Evolutionary conservation across 2,888 invertebrate genomes (phyloP).

Genomic region (Cheiracanthium punctorium): DNA sequence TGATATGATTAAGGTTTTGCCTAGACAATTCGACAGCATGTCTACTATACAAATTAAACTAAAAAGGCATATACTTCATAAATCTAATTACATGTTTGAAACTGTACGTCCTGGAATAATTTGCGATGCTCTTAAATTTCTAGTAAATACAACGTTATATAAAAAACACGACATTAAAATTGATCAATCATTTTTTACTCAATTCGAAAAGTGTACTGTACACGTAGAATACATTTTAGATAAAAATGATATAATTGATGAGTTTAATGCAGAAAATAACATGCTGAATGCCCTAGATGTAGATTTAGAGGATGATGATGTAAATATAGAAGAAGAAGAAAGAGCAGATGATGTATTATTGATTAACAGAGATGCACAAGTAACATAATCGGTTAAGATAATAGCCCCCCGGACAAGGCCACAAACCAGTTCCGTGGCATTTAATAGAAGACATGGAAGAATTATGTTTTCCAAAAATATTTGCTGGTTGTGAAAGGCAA

Average conservation of each 20-base stretch:
- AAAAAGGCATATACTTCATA: neutral
- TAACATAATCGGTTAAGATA: neutral
- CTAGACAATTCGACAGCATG: neutral
- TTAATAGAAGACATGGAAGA: neutral
- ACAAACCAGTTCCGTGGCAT: conserved; percentile 1
- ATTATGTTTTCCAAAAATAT: conserved; percentile 3
- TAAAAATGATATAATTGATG: neutral
- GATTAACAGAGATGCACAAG: neutral
- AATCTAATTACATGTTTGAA: neutral
- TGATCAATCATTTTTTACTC: neutral
- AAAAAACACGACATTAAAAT: neutral
- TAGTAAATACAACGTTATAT: neutral
- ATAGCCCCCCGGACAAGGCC: neutral
- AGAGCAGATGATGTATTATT: neutral
- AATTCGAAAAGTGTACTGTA: neutral
- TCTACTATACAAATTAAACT: conserved; percentile 4
- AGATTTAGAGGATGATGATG: neutral
- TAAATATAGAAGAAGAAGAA: neutral
- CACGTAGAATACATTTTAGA: neutral
- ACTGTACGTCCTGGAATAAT: neutral
- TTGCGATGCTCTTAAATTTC: neutral
- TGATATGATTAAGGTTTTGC: neutral
- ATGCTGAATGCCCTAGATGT: too few relatives aligned
- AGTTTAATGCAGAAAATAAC: neutral
- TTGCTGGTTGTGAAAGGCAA: neutral